phyloP scores from a whole-genome alignment of 30 jellyfish, hydroid and myxozoan species.

The Aurelia aurita region DNA sequence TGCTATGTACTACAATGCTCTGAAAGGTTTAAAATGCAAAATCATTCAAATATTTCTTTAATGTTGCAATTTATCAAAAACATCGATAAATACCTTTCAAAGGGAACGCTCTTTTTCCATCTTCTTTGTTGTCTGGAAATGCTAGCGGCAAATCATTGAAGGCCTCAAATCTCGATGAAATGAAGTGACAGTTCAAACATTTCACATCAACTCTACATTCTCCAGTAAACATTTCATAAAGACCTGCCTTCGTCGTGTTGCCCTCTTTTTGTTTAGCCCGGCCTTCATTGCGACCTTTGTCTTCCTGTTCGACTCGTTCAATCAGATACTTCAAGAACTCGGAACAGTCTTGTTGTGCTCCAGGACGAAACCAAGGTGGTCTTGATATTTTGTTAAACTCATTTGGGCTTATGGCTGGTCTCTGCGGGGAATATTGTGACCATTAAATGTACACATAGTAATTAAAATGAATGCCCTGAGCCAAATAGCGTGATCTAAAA shows the following conservation, averaged over 20 bases:
- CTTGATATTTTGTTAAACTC: conserved; percentile 76
- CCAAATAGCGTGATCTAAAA: too few relatives aligned
- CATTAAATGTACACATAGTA: too few relatives aligned
- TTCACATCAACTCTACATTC: conserved; percentile 66
- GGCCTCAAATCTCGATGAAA: conserved; percentile 78
- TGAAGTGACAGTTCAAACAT: conserved; percentile 72
- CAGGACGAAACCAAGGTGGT: conserved; percentile 91
- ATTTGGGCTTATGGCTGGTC: conserved; percentile 86
- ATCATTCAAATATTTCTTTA: too few relatives aligned
- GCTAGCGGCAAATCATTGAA: conserved; percentile 91
- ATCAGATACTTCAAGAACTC: conserved; percentile 84
- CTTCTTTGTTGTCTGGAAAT: conserved; percentile 51
- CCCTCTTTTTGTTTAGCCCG: neutral
- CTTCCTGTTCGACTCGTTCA: conserved; percentile 80
- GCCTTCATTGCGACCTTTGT: conserved; percentile 12
- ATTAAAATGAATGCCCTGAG: too few relatives aligned
- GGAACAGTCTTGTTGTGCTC: conserved; percentile 98
- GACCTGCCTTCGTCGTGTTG: neutral
- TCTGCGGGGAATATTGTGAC: conserved; percentile 35
- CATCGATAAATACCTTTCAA: conserved; percentile 20
- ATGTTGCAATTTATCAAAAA: too few relatives aligned
- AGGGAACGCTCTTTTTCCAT: conserved; percentile 22
- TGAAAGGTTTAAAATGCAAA: too few relatives aligned
- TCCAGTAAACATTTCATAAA: conserved; percentile 77
- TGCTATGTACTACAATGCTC: too few relatives aligned